phyloP scores from a whole-genome alignment of 2,797 vertebrate species.

The Uromys caudimaculatus region DNA sequence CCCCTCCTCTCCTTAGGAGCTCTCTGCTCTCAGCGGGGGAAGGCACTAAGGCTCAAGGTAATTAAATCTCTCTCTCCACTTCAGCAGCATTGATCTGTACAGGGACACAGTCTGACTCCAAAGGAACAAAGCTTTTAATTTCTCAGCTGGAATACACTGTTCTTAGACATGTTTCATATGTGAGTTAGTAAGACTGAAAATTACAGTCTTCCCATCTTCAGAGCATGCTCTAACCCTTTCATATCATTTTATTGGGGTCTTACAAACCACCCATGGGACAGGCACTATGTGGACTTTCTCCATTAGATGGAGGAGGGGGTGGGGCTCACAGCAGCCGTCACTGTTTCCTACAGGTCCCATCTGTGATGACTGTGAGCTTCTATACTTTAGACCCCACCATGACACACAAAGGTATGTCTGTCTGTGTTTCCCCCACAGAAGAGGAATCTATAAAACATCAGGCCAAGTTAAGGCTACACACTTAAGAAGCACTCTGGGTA shows the following conservation, averaged over 20 bases:
- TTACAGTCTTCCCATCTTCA: not conserved
- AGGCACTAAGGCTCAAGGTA: slow-evolving; percentile 75
- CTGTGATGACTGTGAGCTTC: not conserved
- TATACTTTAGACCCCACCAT: not conserved
- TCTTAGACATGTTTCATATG: slow-evolving; percentile 68
- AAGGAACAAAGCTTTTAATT: slow-evolving; percentile 83
- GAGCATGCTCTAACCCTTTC: not conserved
- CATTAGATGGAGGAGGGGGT: slow-evolving; percentile 6
- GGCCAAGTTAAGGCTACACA: not conserved
- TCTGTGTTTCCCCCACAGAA: not conserved
- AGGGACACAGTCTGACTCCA: slow-evolving; percentile 75
- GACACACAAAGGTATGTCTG: not conserved
- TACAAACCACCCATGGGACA: not conserved
- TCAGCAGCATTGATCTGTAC: slow-evolving; percentile 76
- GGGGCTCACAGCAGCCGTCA: not conserved
- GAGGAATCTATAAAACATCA: not conserved
- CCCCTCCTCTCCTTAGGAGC: slow-evolving; percentile 25
- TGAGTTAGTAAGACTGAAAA: slow-evolving; percentile 51
- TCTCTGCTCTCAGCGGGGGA: slow-evolving; percentile 66
- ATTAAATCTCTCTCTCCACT: slow-evolving; percentile 83
- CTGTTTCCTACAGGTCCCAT: not conserved
- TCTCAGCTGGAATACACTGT: slow-evolving; percentile 76
- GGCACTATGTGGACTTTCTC: not conserved
- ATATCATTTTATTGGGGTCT: not conserved
- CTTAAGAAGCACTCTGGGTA: not conserved